phyloP scores from a whole-genome alignment of 2,888 invertebrate species.

The Lasioglossum vierecki region DNA sequence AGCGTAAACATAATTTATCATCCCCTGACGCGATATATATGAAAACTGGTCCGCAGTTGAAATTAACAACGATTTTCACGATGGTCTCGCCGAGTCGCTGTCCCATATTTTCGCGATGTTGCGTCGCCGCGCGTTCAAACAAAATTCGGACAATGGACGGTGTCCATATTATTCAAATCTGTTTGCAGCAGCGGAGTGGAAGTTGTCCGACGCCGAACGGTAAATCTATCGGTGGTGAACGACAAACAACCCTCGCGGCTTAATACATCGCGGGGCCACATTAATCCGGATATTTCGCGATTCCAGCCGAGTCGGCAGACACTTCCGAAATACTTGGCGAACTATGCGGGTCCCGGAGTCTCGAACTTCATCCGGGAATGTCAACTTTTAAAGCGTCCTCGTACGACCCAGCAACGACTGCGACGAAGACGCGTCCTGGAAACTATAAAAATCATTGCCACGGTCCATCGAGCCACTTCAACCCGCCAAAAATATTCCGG shows the following conservation, averaged over 20 bases:
- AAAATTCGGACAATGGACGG: background rate
- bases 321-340: slow-evolving; percentile 41
- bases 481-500: background rate
- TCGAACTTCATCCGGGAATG: slow-evolving; percentile 21
- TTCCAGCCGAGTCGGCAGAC: slow-evolving; percentile 24
- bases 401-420: background rate
- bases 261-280: slow-evolving; percentile 27
- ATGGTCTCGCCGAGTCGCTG: background rate
- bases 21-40: background rate
- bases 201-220: slow-evolving; percentile 7
- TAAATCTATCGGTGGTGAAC: slow-evolving; percentile 26
- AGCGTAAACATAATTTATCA: background rate
- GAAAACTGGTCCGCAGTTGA: background rate
- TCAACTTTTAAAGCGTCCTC: slow-evolving; percentile 29
- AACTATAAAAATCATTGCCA: slow-evolving; percentile 4
- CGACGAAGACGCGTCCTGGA: background rate
- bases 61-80: background rate
- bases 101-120: background rate
- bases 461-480: slow-evolving; percentile 16
- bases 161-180: background rate
- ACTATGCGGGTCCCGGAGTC: slow-evolving; percentile 18
- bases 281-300: slow-evolving; percentile 47
- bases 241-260: slow-evolving; percentile 28
- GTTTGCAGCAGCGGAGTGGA: background rate
- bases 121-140: background rate